Conservation (phyloP, 2,113 vertebrate genomes). For the Alectura lathami region DNA sequence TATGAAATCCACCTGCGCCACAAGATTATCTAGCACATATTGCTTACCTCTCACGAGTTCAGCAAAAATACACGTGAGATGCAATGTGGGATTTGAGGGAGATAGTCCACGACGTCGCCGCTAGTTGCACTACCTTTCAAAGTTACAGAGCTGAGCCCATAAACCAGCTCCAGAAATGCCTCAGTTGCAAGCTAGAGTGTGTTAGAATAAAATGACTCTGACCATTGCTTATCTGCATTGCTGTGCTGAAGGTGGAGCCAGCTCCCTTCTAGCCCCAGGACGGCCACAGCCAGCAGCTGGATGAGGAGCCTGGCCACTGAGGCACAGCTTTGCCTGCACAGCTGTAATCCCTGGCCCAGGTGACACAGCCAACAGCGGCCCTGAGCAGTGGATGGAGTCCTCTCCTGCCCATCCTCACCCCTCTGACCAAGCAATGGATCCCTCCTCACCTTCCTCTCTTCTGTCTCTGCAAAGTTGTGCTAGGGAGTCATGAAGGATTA, state of each 20-base stretch:
- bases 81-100: not conserved
- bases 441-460: not conserved
- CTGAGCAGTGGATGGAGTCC: not conserved
- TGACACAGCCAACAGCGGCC: rapidly evolving
- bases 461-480: not conserved
- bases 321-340: not conserved
- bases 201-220: rapidly evolving
- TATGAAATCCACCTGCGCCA: not conserved
- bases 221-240: not conserved
- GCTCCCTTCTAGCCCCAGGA: not conserved
- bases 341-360: not conserved
- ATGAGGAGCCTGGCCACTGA: not conserved
- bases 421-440: rapidly evolving
- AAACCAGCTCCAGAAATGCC: not conserved
- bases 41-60: not conserved
- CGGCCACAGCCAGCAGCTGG: rapidly evolving
- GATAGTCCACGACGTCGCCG: not conserved
- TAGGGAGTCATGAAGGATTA: not conserved
- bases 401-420: not conserved
- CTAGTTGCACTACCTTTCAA: not conserved
- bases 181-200: not conserved
- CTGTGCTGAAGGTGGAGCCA: not conserved
- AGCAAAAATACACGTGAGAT: not conserved
- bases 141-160: rapidly evolving
- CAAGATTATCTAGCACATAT: not conserved